A percentile compares a stretch with the other conserved stretches of the same genome.
These are phyloP conservation scores for Cyaniris semiargus DNA, from an alignment of 2,888 invertebrate genomes.

Conservation along the genomic window DNA sequence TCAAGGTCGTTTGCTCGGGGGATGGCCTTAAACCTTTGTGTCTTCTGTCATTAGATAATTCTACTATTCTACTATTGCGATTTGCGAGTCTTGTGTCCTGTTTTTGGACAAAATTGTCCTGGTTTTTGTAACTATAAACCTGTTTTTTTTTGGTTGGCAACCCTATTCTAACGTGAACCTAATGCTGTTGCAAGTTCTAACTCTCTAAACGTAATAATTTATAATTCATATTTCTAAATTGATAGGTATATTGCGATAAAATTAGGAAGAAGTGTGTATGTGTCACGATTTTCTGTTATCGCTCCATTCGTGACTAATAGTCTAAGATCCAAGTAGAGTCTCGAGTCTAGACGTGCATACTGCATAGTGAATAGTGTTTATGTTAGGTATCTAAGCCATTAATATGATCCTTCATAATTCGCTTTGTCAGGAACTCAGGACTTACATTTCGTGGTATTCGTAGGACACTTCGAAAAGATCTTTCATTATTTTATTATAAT, in stretches of 20 bases:
- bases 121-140: too few species aligned
- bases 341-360: background rate
- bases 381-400: background rate
- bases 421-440: background rate
- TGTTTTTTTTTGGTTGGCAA: too few species aligned
- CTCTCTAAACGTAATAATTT: background rate
- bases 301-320: constrained; percentile 8
- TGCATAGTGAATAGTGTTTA: background rate
- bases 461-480: background rate
- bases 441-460: background rate
- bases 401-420: background rate
- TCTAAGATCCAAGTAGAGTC: background rate
- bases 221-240: background rate
- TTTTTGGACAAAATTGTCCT: too few species aligned
- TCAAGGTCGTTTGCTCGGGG: too few species aligned
- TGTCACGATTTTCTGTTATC: constrained; percentile 17
- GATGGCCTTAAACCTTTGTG: too few species aligned
- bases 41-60: too few species aligned
- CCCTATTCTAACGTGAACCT: too few species aligned
- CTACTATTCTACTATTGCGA: too few species aligned
- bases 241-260: background rate
- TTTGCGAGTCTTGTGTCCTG: too few species aligned
- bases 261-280: background rate
- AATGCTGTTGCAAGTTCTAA: too few species aligned
- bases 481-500: background rate